Base-by-base conservation (phyloP, 2,888 invertebrate genomes). In the Sepioteuthis lessoniana region DNA sequence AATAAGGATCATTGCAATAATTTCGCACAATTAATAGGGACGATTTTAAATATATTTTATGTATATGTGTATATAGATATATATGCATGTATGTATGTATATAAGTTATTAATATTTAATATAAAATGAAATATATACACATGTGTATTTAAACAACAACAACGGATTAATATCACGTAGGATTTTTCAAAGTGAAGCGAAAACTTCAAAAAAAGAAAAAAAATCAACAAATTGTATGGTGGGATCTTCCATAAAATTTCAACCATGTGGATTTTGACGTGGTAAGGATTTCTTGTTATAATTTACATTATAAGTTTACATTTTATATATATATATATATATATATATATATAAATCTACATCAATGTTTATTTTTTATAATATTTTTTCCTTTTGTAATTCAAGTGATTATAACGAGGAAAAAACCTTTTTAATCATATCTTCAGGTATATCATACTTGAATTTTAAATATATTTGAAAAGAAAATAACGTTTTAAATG, bases 1-100 rank as follows among this genome's bases (percentile, higher is more conserved):
- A 90, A 93, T 90, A 93, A 90, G 93, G 90, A 76, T 90, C 93
- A 93, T n/a, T 46, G 76, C 93, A 93, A 76, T 93, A 46, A 90
- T 90, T 50, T 76, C 90, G 90, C 76, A 90, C 76, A 76, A 90
- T 93, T 93, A 90, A 93, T 93, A 90, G 90, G 90, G 76, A 93
- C 93, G 90, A 46, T 93, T 42, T 93, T 76, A 93, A 93, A 90
- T 90, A 93, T 90, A 90, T 93, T 93, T 90, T 90, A 76, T 76
- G 76, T 76, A 76, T 76, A 76, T 76, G 91, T 46, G 93, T 91
- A 94, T 50, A 76, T 76, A n/a, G n/a, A 16, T 76, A 76, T 76
- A 76, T 76, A 76, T 76, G n/a, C 76, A 76, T 76, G 35, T 35
- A 76, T 35, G n/a, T 76, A 76, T 76, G n/a, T 76, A 76, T 76